Conservation (phyloP, 2,797 vertebrate genomes). For the Melanotaenia trifasciata region DNA sequence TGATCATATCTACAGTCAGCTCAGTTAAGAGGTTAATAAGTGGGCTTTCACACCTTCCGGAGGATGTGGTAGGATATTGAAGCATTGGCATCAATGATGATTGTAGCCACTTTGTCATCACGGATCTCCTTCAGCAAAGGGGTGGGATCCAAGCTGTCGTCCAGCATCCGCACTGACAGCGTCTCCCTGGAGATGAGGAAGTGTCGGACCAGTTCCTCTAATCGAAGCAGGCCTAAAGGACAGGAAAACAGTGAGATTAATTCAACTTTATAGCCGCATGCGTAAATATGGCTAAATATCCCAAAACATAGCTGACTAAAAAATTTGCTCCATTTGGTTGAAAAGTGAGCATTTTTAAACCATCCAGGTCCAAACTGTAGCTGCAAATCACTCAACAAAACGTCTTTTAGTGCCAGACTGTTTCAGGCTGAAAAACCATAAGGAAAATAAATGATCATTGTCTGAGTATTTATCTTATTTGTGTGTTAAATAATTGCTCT, state of each 20-base stretch:
- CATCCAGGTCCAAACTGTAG: neutral
- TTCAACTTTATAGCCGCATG: neutral
- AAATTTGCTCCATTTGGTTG: neutral
- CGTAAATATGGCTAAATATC: neutral
- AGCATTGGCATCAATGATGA: conserved; percentile 92
- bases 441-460: conserved; percentile 9
- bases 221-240: conserved; percentile 86
- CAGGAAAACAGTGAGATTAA: neutral
- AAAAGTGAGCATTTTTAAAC: neutral
- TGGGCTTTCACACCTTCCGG: conserved; percentile 62
- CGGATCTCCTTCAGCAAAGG: conserved; percentile 94
- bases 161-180: conserved; percentile 90
- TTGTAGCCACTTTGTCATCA: conserved; percentile 92
- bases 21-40: neutral
- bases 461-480: conserved; percentile 21
- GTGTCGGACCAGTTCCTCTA: conserved; percentile 91
- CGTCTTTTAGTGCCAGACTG: neutral
- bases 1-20: neutral
- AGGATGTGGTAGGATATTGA: conserved; percentile 85
- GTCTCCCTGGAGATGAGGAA: conserved; percentile 94
- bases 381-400: neutral
- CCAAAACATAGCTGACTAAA: neutral
- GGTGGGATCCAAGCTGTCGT: conserved; percentile 89
- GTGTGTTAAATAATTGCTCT: conserved; percentile 32
- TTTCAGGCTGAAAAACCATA: neutral